Evolutionary conservation across 1,140 invertebrate genomes (phyloP).

Genomic region (Diprion similis): DNA sequence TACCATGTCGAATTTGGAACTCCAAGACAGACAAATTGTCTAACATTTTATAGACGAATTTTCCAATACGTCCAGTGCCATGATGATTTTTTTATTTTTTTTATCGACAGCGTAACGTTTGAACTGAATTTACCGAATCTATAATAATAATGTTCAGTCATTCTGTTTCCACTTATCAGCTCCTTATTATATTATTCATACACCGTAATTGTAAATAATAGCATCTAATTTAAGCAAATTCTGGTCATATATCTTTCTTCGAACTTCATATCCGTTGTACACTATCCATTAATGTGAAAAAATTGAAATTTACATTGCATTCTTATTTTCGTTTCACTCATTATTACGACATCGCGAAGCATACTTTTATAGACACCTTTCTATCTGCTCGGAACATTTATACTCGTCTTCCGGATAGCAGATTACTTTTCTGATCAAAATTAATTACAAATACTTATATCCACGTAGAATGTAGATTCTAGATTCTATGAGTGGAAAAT

Average conservation of each 20-base stretch:
- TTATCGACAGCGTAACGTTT: neutral
- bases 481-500: too few relatives aligned
- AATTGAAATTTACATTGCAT: too few relatives aligned
- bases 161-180: neutral
- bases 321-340: too few relatives aligned
- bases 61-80: neutral
- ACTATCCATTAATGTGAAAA: too few relatives aligned
- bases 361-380: too few relatives aligned
- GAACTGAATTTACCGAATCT: neutral
- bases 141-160: neutral
- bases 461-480: too few relatives aligned
- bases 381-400: too few relatives aligned
- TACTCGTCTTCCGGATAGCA: too few relatives aligned
- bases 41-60: neutral
- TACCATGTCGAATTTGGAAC: slow-evolving; percentile 30
- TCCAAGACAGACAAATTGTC: slow-evolving; percentile 8
- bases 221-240: neutral
- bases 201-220: neutral
- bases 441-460: too few relatives aligned
- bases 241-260: neutral
- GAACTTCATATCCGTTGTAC: neutral
- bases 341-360: too few relatives aligned
- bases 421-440: too few relatives aligned
- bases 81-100: neutral
- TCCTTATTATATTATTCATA: neutral